Base-by-base conservation (phyloP, 2,888 invertebrate genomes). In the Philereme vetulata region DNA sequence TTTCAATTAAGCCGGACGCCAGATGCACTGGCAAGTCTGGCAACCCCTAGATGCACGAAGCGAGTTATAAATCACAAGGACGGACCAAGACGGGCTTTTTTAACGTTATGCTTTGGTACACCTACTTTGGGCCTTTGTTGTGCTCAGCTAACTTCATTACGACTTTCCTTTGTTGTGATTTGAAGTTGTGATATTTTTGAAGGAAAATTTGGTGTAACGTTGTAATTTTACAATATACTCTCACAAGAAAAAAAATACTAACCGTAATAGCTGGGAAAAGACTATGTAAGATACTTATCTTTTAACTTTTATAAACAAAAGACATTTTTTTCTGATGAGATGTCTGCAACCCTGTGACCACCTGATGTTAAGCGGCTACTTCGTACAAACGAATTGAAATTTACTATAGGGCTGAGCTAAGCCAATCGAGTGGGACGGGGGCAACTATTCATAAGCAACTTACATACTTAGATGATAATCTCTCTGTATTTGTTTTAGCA, bases 101-200 rank as follows among this genome's bases (percentile, higher is more conserved):
- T 75, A 74, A 85, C 86, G 86, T 88, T 87, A 86, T 87, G 87
- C 84, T 86, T 88, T 86, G 80, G 82, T 90, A 82, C 85, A 86
- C 85, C 83, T 83, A 81, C 82, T 84, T 80, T 76, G 75, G 71
- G 78, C 81, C 84, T 86, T 85, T 69, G 68, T 67, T 56, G 60
- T 65, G 47, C 55, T 56, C 60, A 62, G 64, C 81, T 83, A 81
- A 85, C 87, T 88, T 87, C 83, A 86, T 89, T 89, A 86, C 79
- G 75, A 64, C 72, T 6, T 38, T 38, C 74, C 76, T 60, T 45
- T 58, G 46, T 57, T 52, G 51, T 47, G 51, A 47, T 48, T 51
- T 21, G 21, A 21, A 21, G 21, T 58, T 52, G 48, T 44, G 43
- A 10, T 21, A 1, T 21, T 21, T 21, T 21, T 4, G 7, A 38